Conservation (phyloP, 2,888 invertebrate species). For the Bellardia bayeri region DNA sequence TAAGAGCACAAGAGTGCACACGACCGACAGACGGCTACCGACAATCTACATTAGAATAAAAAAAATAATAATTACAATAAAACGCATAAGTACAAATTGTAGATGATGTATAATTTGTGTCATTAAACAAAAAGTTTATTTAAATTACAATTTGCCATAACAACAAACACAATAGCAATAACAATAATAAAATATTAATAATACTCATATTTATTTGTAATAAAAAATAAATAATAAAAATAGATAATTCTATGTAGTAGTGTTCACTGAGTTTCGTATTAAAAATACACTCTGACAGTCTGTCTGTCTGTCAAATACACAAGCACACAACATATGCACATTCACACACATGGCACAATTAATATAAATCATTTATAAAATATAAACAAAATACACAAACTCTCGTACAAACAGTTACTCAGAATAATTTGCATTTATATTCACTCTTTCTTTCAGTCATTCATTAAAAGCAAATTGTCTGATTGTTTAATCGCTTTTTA, state of each 20-base stretch:
- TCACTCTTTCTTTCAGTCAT: not conserved
- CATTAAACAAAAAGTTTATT: conserved; percentile 39
- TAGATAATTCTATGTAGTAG: conserved; percentile 4
- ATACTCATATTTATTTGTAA: not conserved
- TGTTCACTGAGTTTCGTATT: not conserved
- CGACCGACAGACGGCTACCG: conserved; percentile 10
- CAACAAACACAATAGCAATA: conserved; percentile 13
- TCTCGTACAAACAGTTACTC: not conserved
- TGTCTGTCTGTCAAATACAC: conserved; percentile 32
- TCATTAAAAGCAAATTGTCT: conserved; percentile 23
- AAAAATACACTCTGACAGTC: conserved; percentile 24
- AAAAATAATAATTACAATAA: conserved; percentile 16
- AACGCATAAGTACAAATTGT: not conserved
- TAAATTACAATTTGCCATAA: conserved; percentile 49
- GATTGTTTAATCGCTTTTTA: conserved; percentile 33
- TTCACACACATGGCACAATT: conserved; percentile 33
- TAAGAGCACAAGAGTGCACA: not conserved
- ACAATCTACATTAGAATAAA: conserved; percentile 37
- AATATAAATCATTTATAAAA: conserved; percentile 63
- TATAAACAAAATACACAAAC: conserved; percentile 30
- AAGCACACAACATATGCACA: not conserved
- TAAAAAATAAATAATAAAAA: conserved; percentile 3
- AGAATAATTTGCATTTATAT: conserved; percentile 4
- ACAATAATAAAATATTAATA: conserved; percentile 25
- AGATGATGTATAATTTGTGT: not conserved